Evolutionary conservation across 1,140 invertebrate genomes (phyloP), one percentile per base, ranked within the genome.

Genomic region (Apis dorsata): DNA sequence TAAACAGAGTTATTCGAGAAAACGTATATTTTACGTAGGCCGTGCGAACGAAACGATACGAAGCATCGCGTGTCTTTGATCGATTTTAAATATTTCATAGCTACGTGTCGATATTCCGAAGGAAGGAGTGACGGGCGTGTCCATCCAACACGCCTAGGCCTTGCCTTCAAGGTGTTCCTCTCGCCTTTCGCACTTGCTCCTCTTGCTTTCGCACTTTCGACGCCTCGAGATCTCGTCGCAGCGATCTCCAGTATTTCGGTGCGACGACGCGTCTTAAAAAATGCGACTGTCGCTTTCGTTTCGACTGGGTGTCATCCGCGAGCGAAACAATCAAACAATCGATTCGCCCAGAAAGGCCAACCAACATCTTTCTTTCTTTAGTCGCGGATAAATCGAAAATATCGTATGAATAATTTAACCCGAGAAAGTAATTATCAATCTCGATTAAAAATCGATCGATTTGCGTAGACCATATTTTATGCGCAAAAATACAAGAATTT

Each of bases 61-160:
- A n/a, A 11, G 28, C 17, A 17, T 17, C 10, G 19, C 19, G 9
- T 11, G 13, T 44, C 34, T 44, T 2, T 11, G 28, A 17, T 57
- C 55, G 44, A 5, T 19, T 28, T 79, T 60, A 57, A 68, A 77
- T 66, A 77, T 68, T 55, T 68, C 55, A 15, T 49, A 34, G 9
- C 49, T 34, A 24, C 24, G 34, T 49, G 70, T 82, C 76, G 57
- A 78, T 68, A 57, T 57, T 17, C 51, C 34, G 28, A 19, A 68
- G 57, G 75, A 62, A 82, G 24, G 68, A 79, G 57, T 44, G 21
- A 74, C 60, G 60, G 85, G 76, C 84, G 75, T 78, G 85, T 72
- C 63, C 82, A 72, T 80, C 81, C 85, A 87, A 87, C 83, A 44
- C 87, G 83, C 84, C 85, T 12, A 44, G 28, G 86, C 84, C 85